phyloP scores from a whole-genome alignment of 2,888 invertebrate species.

The Macrophya annulata region DNA sequence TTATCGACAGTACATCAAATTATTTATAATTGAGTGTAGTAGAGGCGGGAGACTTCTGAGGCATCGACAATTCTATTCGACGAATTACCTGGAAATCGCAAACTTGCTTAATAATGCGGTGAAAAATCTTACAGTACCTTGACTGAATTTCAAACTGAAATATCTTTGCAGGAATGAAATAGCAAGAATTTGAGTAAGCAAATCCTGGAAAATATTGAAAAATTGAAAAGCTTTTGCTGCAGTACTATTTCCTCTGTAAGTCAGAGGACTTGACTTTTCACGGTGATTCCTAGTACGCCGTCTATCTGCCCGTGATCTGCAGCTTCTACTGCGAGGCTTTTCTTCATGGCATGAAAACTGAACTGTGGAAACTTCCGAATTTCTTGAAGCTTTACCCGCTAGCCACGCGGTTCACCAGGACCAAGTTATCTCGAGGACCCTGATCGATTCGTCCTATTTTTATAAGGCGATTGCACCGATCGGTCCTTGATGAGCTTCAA shows the following conservation, averaged over 20 bases:
- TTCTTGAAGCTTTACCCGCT: not conserved
- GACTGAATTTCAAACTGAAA: not conserved
- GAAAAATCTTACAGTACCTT: not conserved
- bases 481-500: slow-evolving; percentile 16
- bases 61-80: slow-evolving; percentile 12
- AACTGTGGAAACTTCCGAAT: not conserved
- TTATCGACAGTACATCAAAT: slow-evolving; percentile 55
- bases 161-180: not conserved
- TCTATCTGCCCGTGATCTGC: not conserved
- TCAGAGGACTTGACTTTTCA: not conserved
- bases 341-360: not conserved
- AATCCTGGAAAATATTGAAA: not conserved
- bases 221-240: not conserved
- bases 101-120: not conserved
- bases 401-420: not conserved
- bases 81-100: slow-evolving; percentile 16
- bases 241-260: not conserved
- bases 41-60: not conserved
- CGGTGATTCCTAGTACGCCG: not conserved
- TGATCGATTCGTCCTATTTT: slow-evolving; percentile 12
- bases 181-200: not conserved
- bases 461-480: slow-evolving; percentile 2
- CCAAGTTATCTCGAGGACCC: not conserved
- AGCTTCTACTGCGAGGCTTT: not conserved
- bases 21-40: slow-evolving; percentile 44